Percentiles rank a stretch among this genome's conserved stretches.
phyloP scores from a whole-genome alignment of 2,888 invertebrate species.

The Mantis religiosa region DNA sequence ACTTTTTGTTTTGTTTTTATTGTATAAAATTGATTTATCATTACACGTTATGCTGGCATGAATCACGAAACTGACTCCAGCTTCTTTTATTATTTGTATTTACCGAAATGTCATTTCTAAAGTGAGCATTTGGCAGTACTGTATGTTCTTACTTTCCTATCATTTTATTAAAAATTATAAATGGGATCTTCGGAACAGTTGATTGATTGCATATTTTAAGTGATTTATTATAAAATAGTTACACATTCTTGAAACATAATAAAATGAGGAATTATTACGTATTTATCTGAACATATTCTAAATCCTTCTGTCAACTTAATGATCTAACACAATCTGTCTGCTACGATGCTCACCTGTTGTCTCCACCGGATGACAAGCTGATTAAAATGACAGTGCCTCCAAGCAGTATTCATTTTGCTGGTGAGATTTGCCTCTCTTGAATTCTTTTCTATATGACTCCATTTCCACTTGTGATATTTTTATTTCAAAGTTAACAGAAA shows the following conservation, averaged over 20 bases:
- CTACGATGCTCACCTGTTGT: constrained; percentile 1
- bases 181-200: not conserved
- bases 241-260: not conserved
- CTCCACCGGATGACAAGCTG: not conserved
- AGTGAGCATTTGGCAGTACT: not conserved
- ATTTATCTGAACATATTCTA: not conserved
- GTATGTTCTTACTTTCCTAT: not conserved
- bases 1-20: too few species aligned
- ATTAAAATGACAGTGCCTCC: not conserved
- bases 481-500: not conserved
- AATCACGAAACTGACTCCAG: too few species aligned
- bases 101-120: not conserved
- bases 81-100: too few species aligned
- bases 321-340: not conserved
- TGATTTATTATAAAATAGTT: too few species aligned
- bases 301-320: not conserved
- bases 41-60: too few species aligned
- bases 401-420: not conserved
- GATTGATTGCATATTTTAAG: not conserved
- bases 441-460: not conserved
- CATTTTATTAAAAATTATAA: not conserved
- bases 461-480: not conserved
- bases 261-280: not conserved
- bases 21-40: too few species aligned
- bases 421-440: not conserved